Conservation (phyloP, 1,140 invertebrate genomes). For the Aphelenchoides fujianensis region DNA sequence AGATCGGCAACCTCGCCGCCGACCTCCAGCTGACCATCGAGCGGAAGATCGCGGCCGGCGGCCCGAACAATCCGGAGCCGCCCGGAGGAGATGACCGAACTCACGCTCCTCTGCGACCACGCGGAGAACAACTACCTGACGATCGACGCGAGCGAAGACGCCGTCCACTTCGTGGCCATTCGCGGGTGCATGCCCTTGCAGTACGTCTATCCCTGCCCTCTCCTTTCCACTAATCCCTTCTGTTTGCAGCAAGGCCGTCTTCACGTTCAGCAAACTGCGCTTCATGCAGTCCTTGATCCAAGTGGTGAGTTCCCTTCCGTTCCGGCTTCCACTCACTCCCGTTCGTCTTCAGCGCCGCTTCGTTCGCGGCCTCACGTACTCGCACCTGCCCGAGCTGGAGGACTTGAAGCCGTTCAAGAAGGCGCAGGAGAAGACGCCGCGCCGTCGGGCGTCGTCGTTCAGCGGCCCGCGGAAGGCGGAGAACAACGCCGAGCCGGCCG, state of each 20-base stretch:
- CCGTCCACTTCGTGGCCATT: slow-evolving; percentile 8
- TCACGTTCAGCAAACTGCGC: slow-evolving; percentile 19
- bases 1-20: background rate
- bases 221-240: background rate
- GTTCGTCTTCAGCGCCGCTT: background rate
- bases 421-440: background rate
- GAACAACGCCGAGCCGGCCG: background rate
- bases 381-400: background rate
- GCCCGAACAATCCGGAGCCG: background rate
- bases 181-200: slow-evolving; percentile 7
- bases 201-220: background rate
- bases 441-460: background rate
- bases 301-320: slow-evolving; percentile 1
- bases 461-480: background rate
- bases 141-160: slow-evolving; percentile 17
- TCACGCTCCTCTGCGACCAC: slow-evolving; percentile 2
- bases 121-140: slow-evolving; percentile 4
- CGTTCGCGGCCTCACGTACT: background rate
- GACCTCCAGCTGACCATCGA: background rate
- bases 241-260: slow-evolving; percentile 12
- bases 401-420: background rate
- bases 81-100: background rate
- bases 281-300: slow-evolving; percentile 18
- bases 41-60: background rate
- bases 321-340: background rate